Percentiles rank a stretch among this genome's conserved stretches.
phyloP scores from a whole-genome alignment of 2,113 vertebrate species.

The Tragelaphus imberbis region DNA sequence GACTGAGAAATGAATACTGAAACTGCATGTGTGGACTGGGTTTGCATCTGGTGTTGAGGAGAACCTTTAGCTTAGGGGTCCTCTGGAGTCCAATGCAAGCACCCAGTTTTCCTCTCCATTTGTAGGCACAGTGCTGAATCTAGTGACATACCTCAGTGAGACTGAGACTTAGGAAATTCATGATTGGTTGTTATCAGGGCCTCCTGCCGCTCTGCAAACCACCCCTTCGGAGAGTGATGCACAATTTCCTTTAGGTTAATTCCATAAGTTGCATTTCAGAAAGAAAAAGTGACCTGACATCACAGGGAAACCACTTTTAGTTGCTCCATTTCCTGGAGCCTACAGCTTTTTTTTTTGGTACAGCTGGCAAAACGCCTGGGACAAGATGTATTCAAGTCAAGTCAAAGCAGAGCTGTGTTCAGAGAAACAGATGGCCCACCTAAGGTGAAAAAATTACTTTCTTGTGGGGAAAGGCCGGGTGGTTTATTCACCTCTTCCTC shows the following conservation, averaged over 20 bases:
- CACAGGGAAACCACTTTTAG: slow-evolving; percentile 52
- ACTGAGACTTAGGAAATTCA: not conserved
- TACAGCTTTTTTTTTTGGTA: not conserved
- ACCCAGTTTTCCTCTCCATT: not conserved
- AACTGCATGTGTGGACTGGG: not conserved
- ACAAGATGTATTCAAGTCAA: slow-evolving; percentile 61
- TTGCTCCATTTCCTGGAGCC: slow-evolving; percentile 65
- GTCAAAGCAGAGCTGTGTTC: slow-evolving; percentile 35
- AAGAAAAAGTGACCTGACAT: not conserved
- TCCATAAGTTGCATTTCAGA: not conserved
- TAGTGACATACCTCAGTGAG: not conserved
- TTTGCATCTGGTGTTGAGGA: not conserved
- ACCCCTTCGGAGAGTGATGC: not conserved
- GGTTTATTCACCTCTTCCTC: slow-evolving; percentile 38
- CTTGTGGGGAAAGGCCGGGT: not conserved
- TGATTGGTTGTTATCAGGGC: not conserved
- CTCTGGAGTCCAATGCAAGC: not conserved
- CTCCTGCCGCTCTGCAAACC: not conserved
- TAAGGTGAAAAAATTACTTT: slow-evolving; percentile 64
- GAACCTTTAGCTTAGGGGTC: not conserved
- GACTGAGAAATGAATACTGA: not conserved
- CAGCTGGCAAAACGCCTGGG: slow-evolving; percentile 59
- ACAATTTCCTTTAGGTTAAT: slow-evolving; percentile 33
- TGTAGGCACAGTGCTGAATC: not conserved
- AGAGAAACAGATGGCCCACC: slow-evolving; percentile 70